Conservation (phyloP, 2,797 vertebrate species). For the Oryzias dopingdopingensis region DNA sequence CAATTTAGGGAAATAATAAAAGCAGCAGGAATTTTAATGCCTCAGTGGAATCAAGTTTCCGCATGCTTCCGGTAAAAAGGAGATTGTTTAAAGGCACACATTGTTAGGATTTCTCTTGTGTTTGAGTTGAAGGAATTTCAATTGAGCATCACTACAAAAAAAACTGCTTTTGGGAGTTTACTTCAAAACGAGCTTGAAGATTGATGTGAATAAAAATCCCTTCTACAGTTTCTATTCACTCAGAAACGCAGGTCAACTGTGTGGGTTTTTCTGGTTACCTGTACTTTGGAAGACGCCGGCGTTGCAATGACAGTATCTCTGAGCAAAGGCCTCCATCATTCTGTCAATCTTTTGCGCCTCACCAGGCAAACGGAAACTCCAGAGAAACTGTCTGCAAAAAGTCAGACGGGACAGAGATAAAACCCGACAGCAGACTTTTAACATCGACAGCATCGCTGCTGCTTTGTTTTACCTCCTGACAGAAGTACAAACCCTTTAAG, state of each 20-base stretch:
- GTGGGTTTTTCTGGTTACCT: slow-evolving; percentile 57
- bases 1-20: slow-evolving; percentile 12
- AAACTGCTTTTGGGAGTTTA: too few relatives aligned
- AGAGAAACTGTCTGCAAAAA: slow-evolving; percentile 86
- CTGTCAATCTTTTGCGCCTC: slow-evolving; percentile 96
- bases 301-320: slow-evolving; percentile 94
- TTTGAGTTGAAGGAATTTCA: neutral
- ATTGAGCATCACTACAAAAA: too few relatives aligned
- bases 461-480: neutral
- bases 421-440: slow-evolving; percentile 3
- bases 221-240: neutral
- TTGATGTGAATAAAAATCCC: too few relatives aligned
- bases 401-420: slow-evolving; percentile 32
- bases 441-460: neutral
- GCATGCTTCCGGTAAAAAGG: slow-evolving; percentile 21
- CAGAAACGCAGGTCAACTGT: neutral
- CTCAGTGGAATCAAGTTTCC: neutral
- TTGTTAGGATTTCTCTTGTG: slow-evolving; percentile 7
- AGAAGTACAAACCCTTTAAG: too few relatives aligned
- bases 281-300: slow-evolving; percentile 94
- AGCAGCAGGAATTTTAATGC: slow-evolving; percentile 1
- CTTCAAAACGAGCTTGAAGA: too few relatives aligned
- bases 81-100: slow-evolving; percentile 1
- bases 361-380: slow-evolving; percentile 93
- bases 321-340: slow-evolving; percentile 98